These are phyloP conservation scores for Acrobasis suavella DNA, from an alignment of 2,888 invertebrate genomes.

Conservation along the genomic window DNA sequence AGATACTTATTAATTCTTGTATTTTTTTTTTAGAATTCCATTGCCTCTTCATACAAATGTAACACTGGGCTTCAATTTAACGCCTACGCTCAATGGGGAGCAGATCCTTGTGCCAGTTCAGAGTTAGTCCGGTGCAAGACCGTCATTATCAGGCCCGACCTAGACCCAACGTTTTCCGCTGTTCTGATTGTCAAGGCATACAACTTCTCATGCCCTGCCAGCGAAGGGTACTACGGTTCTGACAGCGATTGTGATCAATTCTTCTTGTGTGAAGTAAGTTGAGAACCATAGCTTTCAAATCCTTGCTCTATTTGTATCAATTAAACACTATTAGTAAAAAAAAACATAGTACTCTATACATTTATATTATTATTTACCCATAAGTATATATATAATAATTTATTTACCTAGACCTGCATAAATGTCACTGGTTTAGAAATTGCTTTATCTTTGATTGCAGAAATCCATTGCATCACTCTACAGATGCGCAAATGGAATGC, in stretches of 20 bases:
- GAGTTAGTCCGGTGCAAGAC: slow-evolving; percentile 11
- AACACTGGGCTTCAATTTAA: slow-evolving; percentile 13
- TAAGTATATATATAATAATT: no score
- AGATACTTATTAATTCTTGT: neutral
- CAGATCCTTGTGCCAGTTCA: slow-evolving; percentile 5
- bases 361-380: no score
- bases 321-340: no score
- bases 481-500: neutral
- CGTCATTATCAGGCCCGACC: neutral
- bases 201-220: slow-evolving; percentile 4
- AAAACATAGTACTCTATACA: no score
- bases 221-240: neutral
- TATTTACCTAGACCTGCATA: no score
- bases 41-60: slow-evolving; percentile 12
- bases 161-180: neutral
- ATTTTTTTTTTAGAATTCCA: slow-evolving; percentile 14
- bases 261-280: slow-evolving; percentile 5
- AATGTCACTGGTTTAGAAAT: no score
- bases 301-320: no score
- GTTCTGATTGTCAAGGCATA: neutral
- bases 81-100: slow-evolving; percentile 5
- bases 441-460: neutral
- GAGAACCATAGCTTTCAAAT: neutral
- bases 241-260: slow-evolving; percentile 6
- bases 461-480: slow-evolving; percentile 2